Evolutionary conservation across 1,140 invertebrate genomes (phyloP), one percentile per base, ranked within the genome.

Genomic region (Popillia japonica): DNA sequence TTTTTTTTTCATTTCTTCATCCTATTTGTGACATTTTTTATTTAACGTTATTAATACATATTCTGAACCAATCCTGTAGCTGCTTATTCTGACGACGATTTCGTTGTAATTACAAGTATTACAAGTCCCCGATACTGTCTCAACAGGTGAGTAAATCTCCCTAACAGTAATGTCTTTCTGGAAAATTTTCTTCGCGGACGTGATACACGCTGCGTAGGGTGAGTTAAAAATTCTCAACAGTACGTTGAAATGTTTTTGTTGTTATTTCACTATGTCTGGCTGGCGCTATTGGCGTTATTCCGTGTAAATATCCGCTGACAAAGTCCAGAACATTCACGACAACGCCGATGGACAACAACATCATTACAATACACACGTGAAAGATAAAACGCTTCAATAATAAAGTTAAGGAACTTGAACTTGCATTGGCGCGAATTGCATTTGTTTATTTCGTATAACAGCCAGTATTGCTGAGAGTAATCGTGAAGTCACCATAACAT

Each of bases 331-430:
- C 61, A 68, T 23, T 14, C 20, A 17, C 61, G 61, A 68, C 61
- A 68, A 68, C 61, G 3, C 9, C 48, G 48, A 55, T n/a, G 48
- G 48, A 55, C 48, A 55, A 55, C 48, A 55, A 55, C 48, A 55
- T 55, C 48, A 68, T 34, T 34, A 68, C 61, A 68, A 68, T 68
- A 27, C 22, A 68, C 22, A 68, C 61, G 61, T 68, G 61, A 22
- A 68, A 27, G 61, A 68, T 68, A 68, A 68, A 68, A 14, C 8
- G 11, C 22, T 68, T 68, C 20, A 68, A 68, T 27, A 68, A 68
- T 68, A 68, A 68, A 68, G 20, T 68, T 27, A 68, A 68, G 27
- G 61, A 68, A 68, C 61, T 68, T 68, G 61, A 68, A 68, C 61
- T 68, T 68, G 61, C 61, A 68, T 34, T 20, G 61, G 8, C 7